phyloP scores from a whole-genome alignment of 2,797 vertebrate species.

The Sebastes ruberrimus region DNA sequence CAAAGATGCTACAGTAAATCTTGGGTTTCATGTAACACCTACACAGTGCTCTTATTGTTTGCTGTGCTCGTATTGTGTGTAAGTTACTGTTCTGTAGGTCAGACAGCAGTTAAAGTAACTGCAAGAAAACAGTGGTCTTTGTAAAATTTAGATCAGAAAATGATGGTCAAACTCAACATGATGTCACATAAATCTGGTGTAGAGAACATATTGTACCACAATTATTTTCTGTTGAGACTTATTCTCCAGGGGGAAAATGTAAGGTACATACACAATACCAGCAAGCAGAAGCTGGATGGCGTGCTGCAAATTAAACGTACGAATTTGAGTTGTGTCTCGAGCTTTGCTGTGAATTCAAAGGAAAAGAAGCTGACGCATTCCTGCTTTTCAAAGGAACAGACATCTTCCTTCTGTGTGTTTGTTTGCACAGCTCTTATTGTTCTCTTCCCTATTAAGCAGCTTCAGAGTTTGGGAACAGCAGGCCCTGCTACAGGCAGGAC shows the following conservation, averaged over 20 bases:
- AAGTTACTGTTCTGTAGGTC: conserved; percentile 4
- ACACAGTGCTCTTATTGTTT: conserved; percentile 26
- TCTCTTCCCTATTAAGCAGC: conserved; percentile 46
- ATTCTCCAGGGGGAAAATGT: background rate
- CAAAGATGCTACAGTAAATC: conserved; percentile 36
- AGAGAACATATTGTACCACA: background rate
- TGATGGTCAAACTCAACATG: background rate
- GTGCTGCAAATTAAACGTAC: conserved; percentile 18
- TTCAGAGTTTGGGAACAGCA: conserved; percentile 59
- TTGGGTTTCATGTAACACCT: conserved; percentile 36
- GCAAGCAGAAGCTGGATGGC: background rate
- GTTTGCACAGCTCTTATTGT: conserved; percentile 42
- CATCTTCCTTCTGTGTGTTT: conserved; percentile 39
- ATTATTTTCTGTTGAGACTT: background rate
- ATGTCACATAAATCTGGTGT: background rate
- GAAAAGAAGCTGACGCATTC: conserved; percentile 26
- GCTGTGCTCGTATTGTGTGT: background rate
- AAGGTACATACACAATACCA: background rate
- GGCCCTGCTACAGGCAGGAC: conserved; percentile 57
- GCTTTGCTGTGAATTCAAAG: conserved; percentile 33
- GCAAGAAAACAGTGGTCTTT: background rate
- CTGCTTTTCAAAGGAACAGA: conserved; percentile 41
- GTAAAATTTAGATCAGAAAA: background rate
- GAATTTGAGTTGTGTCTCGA: background rate
- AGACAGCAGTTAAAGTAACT: background rate